A percentile compares a stretch with the other conserved stretches of the same genome.
phyloP scores from a whole-genome alignment of 2,113 vertebrate species.

The Cebus imitator region DNA sequence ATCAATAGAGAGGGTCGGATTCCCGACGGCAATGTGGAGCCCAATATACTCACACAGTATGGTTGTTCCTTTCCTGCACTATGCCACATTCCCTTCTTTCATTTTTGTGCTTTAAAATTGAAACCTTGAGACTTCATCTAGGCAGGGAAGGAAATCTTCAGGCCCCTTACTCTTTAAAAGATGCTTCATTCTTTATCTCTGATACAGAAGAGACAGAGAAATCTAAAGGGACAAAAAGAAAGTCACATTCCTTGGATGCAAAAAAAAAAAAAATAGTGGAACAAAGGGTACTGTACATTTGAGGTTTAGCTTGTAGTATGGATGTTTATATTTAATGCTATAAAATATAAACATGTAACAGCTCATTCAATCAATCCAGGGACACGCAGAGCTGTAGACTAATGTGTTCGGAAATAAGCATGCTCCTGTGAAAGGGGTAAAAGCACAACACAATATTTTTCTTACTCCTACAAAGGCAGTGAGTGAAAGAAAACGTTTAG shows the following conservation, averaged over 20 bases:
- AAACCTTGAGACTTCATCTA: neutral
- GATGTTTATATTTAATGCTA: neutral
- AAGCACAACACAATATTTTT: neutral
- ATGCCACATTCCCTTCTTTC: neutral
- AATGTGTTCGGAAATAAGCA: conserved; percentile 11
- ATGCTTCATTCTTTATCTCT: neutral
- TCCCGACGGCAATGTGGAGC: neutral
- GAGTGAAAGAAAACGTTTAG: neutral
- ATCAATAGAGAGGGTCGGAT: neutral
- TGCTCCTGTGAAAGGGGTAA: neutral
- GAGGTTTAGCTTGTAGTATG: neutral
- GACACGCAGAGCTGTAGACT: neutral
- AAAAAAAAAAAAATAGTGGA: neutral
- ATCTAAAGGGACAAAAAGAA: neutral
- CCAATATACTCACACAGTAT: accelerated
- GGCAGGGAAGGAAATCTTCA: neutral
- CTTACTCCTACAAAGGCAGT: neutral
- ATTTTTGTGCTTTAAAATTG: neutral
- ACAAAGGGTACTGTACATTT: neutral
- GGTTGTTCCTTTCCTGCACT: neutral
- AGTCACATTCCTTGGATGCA: neutral
- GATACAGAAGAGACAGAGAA: neutral
- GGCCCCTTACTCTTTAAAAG: neutral
- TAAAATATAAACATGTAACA: neutral
- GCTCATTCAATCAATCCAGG: neutral